Evolutionary conservation across 2,797 vertebrate genomes (phyloP).

Genomic region (Lepilemur ruficaudatus): DNA sequence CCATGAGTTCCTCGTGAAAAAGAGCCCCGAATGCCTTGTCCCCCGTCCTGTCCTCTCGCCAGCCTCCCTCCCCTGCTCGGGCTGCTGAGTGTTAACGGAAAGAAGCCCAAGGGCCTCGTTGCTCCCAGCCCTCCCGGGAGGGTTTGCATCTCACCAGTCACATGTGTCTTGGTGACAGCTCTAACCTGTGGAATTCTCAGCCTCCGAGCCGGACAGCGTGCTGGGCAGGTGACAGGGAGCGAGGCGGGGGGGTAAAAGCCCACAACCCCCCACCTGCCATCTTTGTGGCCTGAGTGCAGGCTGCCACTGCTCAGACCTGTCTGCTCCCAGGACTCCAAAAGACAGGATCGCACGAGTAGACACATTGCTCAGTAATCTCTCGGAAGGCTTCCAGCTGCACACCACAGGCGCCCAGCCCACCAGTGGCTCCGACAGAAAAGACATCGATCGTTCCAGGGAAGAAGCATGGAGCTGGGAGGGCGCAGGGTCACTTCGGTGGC

Average conservation of each 20-base stretch:
- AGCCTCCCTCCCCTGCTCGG: neutral
- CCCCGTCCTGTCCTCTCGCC: neutral
- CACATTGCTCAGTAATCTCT: neutral
- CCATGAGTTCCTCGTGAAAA: neutral
- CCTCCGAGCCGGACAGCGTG: neutral
- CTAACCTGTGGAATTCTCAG: neutral
- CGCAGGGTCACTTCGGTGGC: neutral
- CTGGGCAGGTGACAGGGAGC: neutral
- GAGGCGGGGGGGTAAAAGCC: neutral
- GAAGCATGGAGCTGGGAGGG: neutral
- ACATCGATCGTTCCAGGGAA: neutral
- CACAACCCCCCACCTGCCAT: accelerated
- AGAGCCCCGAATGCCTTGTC: neutral
- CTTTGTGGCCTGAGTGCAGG: neutral
- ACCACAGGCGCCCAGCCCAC: neutral
- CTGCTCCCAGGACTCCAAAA: neutral
- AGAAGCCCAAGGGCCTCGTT: neutral
- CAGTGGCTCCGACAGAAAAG: neutral
- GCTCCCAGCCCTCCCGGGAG: neutral
- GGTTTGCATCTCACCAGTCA: neutral
- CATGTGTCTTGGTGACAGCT: neutral
- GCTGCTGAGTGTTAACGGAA: neutral
- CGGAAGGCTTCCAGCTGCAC: neutral
- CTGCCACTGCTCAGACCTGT: neutral
- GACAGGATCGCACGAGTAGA: neutral